Evolutionary conservation across 1,140 invertebrate genomes (phyloP).

Genomic region (Lucilia sericata): DNA sequence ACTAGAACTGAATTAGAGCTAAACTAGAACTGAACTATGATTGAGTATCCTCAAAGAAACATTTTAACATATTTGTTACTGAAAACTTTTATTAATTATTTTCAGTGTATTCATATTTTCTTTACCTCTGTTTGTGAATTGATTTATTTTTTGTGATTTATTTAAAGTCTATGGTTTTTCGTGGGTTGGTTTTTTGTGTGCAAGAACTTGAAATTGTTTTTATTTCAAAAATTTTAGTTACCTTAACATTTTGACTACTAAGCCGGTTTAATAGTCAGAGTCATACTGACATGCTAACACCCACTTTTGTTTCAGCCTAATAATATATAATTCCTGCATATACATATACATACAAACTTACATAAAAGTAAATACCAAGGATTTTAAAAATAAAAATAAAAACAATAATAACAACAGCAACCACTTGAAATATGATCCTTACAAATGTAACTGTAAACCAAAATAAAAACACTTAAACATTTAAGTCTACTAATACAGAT

Average conservation of each 20-base stretch:
- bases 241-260: neutral
- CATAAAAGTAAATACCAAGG: neutral
- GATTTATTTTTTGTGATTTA: constrained; percentile 11
- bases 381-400: no score
- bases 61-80: no score
- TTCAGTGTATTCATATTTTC: neutral
- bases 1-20: no score
- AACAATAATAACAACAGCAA: neutral
- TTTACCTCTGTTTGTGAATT: neutral
- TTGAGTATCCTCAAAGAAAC: no score
- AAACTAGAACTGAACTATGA: no score
- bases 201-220: neutral
- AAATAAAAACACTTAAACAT: neutral
- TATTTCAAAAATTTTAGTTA: neutral
- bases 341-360: no score
- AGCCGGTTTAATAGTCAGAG: neutral
- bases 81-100: no score
- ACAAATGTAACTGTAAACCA: neutral
- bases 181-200: neutral
- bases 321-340: neutral
- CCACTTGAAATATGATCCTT: constrained; percentile 24
- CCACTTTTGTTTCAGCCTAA: neutral
- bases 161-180: neutral
- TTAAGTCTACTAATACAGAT: neutral
- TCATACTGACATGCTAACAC: neutral